Evolutionary conservation across 2,113 vertebrate species (phyloP), one percentile per base, ranked within the genome.

Genomic region (Anser cygnoides): DNA sequence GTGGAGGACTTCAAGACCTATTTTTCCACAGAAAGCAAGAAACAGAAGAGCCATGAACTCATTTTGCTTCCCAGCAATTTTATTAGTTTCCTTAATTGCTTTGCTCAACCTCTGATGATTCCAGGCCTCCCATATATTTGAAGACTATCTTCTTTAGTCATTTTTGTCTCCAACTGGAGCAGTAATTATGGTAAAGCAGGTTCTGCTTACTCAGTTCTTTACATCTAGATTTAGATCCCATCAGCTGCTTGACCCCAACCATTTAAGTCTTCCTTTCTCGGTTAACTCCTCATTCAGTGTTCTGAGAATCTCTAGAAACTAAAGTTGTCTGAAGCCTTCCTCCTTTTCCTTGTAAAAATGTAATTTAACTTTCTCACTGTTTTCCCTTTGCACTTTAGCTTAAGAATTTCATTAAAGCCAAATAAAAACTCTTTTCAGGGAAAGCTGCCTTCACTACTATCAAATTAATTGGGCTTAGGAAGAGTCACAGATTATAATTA

Each of bases 61-160:
- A 92, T 96, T 97, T 92, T 79, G 84, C 92, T 95, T 76, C 93
- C 88, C 67, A 80, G 94, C 37, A 62, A 50, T 46, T 93, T 96
- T 81, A 94, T 93, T 89, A 94, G 61, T 84, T 90, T n/a, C 83
- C 94, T 95, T 96, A 96, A 97, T 97, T 97, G 90, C 93, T 94
- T 17, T 88, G 72, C 92, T 96, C 90, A 77, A 78, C 59, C 92
- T 88, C 92, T 83, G 87, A 50, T 46, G 75, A 71, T 29, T 90
- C 31, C 86, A 90, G 92, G 75, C 87, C 85, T 94, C 71, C 66
- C 71, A 31, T 23, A 54, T 33, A 89, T 49, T 52, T 80, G 82
- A 43, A 43, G 57, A 52, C 33, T 80, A 58, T 78, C 85, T 86
- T 54, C 33, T 82, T 67, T 41, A 91, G 26, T 66, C 87, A 68